Evolutionary conservation across 1,140 invertebrate genomes (phyloP).

Genomic region (Alviniconcha marisindica): DNA sequence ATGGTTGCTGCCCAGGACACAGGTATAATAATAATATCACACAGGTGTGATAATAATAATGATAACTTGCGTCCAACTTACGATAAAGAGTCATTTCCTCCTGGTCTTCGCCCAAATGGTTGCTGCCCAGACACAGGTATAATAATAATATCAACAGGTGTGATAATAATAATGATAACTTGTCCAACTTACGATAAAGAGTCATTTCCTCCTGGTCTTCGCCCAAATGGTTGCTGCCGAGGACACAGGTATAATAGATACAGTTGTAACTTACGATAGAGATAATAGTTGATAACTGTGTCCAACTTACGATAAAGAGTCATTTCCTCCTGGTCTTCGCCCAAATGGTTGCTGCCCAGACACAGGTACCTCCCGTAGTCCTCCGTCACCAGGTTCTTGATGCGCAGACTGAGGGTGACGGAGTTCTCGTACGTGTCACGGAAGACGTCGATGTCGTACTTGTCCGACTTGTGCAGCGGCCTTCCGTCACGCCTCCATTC

Average conservation of each 20-base stretch:
- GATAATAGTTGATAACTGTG: neutral
- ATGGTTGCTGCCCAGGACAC: neutral
- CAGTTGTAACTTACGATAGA: neutral
- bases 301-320: slow-evolving; percentile 87
- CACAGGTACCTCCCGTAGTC: slow-evolving; percentile 94
- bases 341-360: slow-evolving; percentile 92
- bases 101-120: too few relatives aligned
- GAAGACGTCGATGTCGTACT: slow-evolving; percentile 86
- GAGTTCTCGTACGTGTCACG: slow-evolving; percentile 83
- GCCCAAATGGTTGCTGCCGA: too few relatives aligned
- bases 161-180: too few relatives aligned
- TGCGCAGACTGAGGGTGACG: slow-evolving; percentile 88
- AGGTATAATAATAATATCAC: too few relatives aligned
- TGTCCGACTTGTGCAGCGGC: slow-evolving; percentile 75
- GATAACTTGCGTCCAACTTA: slow-evolving; percentile 70
- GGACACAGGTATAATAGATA: neutral
- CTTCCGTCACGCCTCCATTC: slow-evolving; percentile 91
- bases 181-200: too few relatives aligned
- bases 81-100: too few relatives aligned
- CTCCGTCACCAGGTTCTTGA: slow-evolving; percentile 84
- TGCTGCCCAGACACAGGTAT: neutral
- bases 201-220: too few relatives aligned
- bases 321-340: slow-evolving; percentile 88
- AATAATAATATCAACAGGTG: neutral
- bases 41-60: neutral